Base-by-base conservation (phyloP, 2,113 vertebrate species). In the Nanorana parkeri region DNA sequence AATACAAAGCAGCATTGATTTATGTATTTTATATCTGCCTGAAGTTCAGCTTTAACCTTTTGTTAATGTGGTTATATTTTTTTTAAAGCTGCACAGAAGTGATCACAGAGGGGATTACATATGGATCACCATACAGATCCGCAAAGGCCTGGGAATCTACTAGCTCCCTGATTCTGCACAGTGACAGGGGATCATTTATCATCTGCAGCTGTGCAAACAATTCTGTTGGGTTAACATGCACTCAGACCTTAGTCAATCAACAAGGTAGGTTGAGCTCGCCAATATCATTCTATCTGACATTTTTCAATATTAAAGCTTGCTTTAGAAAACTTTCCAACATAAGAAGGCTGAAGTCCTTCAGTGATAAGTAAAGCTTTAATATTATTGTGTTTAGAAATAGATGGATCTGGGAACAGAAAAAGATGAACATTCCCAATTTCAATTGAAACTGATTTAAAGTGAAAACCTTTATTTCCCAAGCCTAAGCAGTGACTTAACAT, bases 181-280 rank as follows among this genome's bases (percentile, higher is more conserved):
- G 89, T 26, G 55, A 72, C 6, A 5, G 86, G 26, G 15, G 83
- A 20, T 68, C 78, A 4, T 71, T 89, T 76, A 87, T 61, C 0
- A 16, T 95, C 63, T 89, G 85, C 84, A 95, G 96, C 83, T 98
- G 96, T 55, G 88, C 95, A 0, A 86, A 84, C 17, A 97, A 95
- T 86, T 86, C 87, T 0, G 56, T 87, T 0, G 93, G 91, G 36
- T 87, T 77, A 0, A 84, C 89, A 75, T 99, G 96, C 10, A 51
- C 90, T 52, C 90, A 86, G 6, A 85, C 84, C 60, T 84, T 89
- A 54, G n/a, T 47, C 2, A 63, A 66, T 16, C 21, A 54, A 5
- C 17, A 29, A 66, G 76, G 76, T 78, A 78, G 1, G 47, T 54
- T 52, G 17, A 5, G 3, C 65, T 36, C 17, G 17, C 26, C 19